phyloP scores from a whole-genome alignment of 2,888 invertebrate species.

The Diplolepis rosae region DNA sequence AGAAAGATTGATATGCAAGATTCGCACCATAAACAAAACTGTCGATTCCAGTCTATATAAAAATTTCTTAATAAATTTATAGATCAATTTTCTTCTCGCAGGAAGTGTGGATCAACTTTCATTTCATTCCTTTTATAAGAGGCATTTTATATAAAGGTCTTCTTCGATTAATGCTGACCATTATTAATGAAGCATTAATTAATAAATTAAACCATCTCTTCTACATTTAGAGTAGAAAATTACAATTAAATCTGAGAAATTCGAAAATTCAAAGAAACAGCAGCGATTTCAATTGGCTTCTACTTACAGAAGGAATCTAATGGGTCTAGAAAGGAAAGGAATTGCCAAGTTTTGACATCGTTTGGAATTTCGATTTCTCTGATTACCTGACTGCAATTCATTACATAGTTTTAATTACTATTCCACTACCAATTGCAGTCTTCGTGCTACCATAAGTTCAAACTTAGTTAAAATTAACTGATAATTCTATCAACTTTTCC shows the following conservation, averaged over 20 bases:
- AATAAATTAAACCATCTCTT: background rate
- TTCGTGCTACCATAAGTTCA: background rate
- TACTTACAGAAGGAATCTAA: background rate
- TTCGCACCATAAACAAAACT: background rate
- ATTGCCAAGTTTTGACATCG: slow-evolving; percentile 45
- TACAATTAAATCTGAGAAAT: background rate
- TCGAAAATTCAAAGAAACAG: background rate
- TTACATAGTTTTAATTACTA: slow-evolving; percentile 3
- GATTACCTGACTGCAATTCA: background rate
- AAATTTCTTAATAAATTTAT: background rate
- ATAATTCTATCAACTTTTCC: background rate
- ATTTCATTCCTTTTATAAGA: background rate
- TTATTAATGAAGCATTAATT: background rate
- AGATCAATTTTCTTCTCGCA: background rate
- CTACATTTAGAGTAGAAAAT: background rate
- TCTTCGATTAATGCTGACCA: background rate
- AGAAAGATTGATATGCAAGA: background rate
- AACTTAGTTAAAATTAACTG: background rate
- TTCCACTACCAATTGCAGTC: background rate
- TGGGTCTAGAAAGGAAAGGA: slow-evolving; percentile 35
- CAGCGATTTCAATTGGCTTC: background rate
- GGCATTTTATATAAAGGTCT: background rate
- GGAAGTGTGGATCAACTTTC: background rate
- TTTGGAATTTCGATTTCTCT: slow-evolving; percentile 43
- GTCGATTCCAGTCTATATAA: background rate